Evolutionary conservation across 2,113 vertebrate species (phyloP), one percentile per base, ranked within the genome.

Genomic region (Epinephelus lanceolatus): DNA sequence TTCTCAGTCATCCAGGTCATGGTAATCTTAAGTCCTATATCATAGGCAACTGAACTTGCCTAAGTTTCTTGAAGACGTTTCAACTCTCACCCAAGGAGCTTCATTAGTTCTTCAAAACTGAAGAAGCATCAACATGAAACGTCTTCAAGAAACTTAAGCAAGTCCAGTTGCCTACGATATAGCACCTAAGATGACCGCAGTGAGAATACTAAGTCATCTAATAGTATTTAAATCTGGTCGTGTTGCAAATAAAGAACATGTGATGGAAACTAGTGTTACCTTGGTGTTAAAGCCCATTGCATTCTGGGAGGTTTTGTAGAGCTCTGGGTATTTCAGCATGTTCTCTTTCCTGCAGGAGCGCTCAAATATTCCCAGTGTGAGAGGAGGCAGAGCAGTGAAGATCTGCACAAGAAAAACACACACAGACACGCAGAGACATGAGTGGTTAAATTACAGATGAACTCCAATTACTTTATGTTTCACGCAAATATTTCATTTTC

Each of bases 281-380:
- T 99, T 99, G 77, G 98, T 99, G 89, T 99, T 99, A 84, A 99
- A 99, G 87, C 98, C 97, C 96, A 98, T 95, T 15, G 98, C 98
- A 71, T 98, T 99, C 95, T 99, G 98, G 71, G 98, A 99, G 0
- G 97, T 98, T 94, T 99, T 99, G 94, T 99, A 99, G 78, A 99
- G 94, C 87, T 99, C 98, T 2, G 98, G 98, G 71, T 99, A 99
- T 81, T 99, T 99, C 86, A 99, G 90, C 98, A 99, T 99, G 85
- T 99, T 99, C 90, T 99, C 98, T 91, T 99, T 99, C 85, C 96
- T 95, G 90, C 98, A 99, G 0, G 98, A 98, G 84, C 97, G 96
- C 91, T 99, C 98, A 91, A 99, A 99, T 96, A 99, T 99, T 87
- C 98, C 98, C 83, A 99, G 95, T 52, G 98, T 99, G 83, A 99